Conservation (phyloP, 23 tunicate genomes). For the Styela plicata region DNA sequence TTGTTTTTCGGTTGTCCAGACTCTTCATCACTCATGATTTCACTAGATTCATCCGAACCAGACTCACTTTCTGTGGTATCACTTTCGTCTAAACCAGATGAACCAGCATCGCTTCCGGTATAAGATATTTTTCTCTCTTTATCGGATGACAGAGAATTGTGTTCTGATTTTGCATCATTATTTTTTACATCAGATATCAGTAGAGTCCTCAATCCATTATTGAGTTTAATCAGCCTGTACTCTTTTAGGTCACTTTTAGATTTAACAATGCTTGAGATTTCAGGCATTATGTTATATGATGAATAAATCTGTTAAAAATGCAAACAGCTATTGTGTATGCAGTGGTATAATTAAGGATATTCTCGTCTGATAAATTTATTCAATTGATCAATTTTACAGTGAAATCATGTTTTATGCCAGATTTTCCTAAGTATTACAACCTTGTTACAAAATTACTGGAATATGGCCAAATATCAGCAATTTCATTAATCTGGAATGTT, state of each 20-base stretch:
- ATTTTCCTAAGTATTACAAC: too few species aligned
- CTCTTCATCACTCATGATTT: slow-evolving; percentile 4
- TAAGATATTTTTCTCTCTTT: background rate
- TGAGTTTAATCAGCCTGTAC: slow-evolving; percentile 12
- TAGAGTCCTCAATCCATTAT: slow-evolving; percentile 20
- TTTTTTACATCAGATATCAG: slow-evolving; percentile 20
- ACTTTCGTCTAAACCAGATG: background rate
- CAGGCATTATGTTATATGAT: slow-evolving; percentile 19
- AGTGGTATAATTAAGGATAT: too few species aligned
- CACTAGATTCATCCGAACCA: background rate
- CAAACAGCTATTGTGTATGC: too few species aligned
- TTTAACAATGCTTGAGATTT: background rate
- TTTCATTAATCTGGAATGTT: too few species aligned
- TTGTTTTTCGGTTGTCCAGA: background rate
- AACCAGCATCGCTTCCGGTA: background rate
- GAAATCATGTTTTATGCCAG: too few species aligned
- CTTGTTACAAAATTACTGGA: too few species aligned
- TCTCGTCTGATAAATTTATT: too few species aligned
- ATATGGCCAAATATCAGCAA: too few species aligned
- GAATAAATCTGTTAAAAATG: too few species aligned
- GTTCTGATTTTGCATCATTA: too few species aligned
- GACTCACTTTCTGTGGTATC: background rate
- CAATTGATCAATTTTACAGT: too few species aligned
- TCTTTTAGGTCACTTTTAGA: slow-evolving; percentile 26
- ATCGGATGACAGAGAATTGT: too few species aligned